Base-by-base conservation (phyloP, 2,888 invertebrate genomes). In the Zelleria hepariella region DNA sequence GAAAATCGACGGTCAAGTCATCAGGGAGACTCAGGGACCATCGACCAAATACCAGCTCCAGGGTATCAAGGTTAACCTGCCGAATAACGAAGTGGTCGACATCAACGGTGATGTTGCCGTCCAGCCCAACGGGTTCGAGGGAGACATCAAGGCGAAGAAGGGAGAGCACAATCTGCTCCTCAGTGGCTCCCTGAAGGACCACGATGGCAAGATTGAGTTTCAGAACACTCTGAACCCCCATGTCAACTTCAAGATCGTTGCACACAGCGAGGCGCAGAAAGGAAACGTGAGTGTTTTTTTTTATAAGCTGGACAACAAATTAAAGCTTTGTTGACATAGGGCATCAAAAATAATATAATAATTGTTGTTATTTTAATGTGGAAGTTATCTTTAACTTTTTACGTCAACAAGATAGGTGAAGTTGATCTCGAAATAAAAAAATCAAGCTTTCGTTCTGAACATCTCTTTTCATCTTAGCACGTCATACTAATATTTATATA, bases 201-300 rank as follows among this genome's bases (percentile, higher is more conserved):
- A 75, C 1, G 82, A 89, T 32, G 71, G 89, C 18, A 87, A 82
- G 42, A 61, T 91, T 0, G 86, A 91, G 62, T 86, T 92, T 62
- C 78, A 87, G 62, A 92, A 93, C 64, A 90, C 89, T 1, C 77
- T 91, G 57, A 92, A 92, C 67, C 92, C 92, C 0, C 82, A 84
- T 53, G 70, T 90, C 51, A 93, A 92, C 66, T 91, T 94, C 73
- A 90, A 88, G 59, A 26, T 93, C 3, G 87, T 91, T 47, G 92
- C 91, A 67, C 91, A 92, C 59, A 77, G 85, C 61, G 84, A 89
- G 63, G 75, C 74, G 54, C 75, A 71, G 1, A 62, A 67, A 10
- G 73, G 75, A 49, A 70, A 74, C 58, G 89, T 90, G 71, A 81
- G 81, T 78, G 56, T 53, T 53, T 58, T 47, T 1, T 23, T 27